phyloP scores from a whole-genome alignment of 2,113 vertebrate genomes.

The Tragelaphus buxtoni region DNA sequence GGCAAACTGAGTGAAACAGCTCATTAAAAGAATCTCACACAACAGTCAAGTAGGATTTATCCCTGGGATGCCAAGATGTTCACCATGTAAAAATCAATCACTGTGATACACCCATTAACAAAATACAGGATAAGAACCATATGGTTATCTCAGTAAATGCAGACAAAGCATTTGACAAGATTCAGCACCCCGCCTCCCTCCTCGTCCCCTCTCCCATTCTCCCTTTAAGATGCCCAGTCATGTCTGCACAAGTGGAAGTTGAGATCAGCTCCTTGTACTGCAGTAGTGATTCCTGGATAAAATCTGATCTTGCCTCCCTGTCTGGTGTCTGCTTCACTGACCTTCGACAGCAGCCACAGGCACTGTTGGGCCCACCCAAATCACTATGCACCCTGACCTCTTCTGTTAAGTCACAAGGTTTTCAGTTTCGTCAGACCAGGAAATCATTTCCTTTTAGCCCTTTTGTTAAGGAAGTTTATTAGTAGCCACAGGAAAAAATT shows the following conservation, averaged over 20 bases:
- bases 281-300: neutral
- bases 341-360: neutral
- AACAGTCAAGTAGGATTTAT: neutral
- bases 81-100: neutral
- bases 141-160: neutral
- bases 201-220: neutral
- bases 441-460: neutral
- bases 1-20: neutral
- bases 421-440: neutral
- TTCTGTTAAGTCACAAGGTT: neutral
- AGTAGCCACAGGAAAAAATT: neutral
- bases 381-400: too few relatives aligned
- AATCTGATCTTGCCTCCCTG: neutral
- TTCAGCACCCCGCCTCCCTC: neutral
- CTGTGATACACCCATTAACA: neutral
- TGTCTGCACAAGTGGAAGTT: neutral
- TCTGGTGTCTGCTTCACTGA: fast-evolving
- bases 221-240: neutral
- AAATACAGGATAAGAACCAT: neutral
- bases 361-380: neutral
- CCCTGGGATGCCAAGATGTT: neutral
- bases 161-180: neutral
- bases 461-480: neutral
- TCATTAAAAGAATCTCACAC: neutral
- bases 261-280: neutral